A percentile compares a stretch with the other conserved stretches of the same genome.
Conservation (phyloP, 2,113 vertebrate species). For the Galbula dea region DNA sequence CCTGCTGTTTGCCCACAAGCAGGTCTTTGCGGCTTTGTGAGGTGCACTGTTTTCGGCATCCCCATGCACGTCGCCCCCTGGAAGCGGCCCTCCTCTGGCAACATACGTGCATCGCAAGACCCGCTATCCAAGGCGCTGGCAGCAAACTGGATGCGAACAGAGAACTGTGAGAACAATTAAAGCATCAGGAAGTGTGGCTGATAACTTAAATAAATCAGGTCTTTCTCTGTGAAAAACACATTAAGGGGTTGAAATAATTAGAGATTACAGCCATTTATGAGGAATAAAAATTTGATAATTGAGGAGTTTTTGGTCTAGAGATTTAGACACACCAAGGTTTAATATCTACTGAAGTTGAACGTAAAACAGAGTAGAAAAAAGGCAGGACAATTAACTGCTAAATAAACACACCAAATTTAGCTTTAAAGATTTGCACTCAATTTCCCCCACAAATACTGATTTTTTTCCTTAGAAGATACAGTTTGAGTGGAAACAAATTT, state of each 20-base stretch:
- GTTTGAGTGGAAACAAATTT: constrained; percentile 31
- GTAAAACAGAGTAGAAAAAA: neutral
- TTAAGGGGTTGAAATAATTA: neutral
- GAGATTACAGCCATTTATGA: neutral
- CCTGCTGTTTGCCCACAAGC: neutral
- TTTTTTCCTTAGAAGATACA: neutral
- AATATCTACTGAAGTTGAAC: neutral
- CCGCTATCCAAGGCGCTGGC: neutral
- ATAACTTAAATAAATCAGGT: neutral
- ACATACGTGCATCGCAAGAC: accelerated
- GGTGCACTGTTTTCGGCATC: neutral
- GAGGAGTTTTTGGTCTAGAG: neutral
- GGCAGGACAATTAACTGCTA: neutral
- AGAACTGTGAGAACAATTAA: neutral
- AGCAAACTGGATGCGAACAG: neutral
- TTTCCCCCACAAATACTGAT: neutral
- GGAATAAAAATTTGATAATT: neutral
- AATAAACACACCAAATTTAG: neutral
- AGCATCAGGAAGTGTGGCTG: neutral
- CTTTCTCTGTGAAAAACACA: neutral
- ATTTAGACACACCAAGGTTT: neutral
- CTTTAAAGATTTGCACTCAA: neutral
- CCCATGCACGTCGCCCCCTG: neutral
- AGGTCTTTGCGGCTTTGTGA: neutral
- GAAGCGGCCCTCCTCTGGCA: neutral